Percentiles rank a stretch among this genome's conserved stretches.
Evolutionary conservation across 2,888 invertebrate species (phyloP).

Genomic region (Caenorhabditis sp.): DNA sequence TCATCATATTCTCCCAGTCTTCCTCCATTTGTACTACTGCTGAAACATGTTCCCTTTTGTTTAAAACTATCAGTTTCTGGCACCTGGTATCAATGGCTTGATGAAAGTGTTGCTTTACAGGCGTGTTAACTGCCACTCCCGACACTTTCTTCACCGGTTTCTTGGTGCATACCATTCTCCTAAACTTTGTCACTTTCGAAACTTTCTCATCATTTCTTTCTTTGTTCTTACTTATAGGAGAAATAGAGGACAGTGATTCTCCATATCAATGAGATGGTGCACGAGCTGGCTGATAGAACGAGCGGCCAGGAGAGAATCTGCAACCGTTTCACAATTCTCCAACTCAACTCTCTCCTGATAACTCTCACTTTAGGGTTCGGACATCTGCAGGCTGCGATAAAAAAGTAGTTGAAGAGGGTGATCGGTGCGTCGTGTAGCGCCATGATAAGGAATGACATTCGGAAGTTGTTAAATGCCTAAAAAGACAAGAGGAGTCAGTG

Average conservation of each 20-base stretch:
- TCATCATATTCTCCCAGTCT: constrained; percentile 81
- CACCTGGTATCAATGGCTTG: constrained; percentile 71
- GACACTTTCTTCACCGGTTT: constrained; percentile 55
- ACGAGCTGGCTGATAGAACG: constrained; percentile 75
- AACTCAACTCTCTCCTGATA: constrained; percentile 13
- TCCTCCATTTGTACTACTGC: constrained; percentile 63
- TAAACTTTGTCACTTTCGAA: constrained; percentile 21
- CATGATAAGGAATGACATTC: constrained; percentile 82
- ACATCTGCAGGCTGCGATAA: constrained; percentile 81
- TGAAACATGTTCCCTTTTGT: constrained; percentile 1
- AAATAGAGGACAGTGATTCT: constrained; percentile 80
- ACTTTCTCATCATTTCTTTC: neutral
- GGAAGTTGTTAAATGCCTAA: constrained; percentile 82
- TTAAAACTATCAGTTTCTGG: neutral
- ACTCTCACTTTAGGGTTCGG: constrained; percentile 75
- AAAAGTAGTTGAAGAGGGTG: constrained; percentile 82
- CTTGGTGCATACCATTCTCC: constrained; percentile 75
- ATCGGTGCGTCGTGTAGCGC: constrained; percentile 81
- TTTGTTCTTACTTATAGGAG: constrained; percentile 72
- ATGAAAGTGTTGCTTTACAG: constrained; percentile 71
- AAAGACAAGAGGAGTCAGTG: neutral
- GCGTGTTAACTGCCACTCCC: constrained; percentile 66
- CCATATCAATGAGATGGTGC: constrained; percentile 78
- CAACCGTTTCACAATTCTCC: constrained; percentile 35
- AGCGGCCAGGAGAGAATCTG: constrained; percentile 80